These are phyloP conservation scores for Incurvaria masculella DNA, from an alignment of 2,888 invertebrate species.

Conservation along the genomic window DNA sequence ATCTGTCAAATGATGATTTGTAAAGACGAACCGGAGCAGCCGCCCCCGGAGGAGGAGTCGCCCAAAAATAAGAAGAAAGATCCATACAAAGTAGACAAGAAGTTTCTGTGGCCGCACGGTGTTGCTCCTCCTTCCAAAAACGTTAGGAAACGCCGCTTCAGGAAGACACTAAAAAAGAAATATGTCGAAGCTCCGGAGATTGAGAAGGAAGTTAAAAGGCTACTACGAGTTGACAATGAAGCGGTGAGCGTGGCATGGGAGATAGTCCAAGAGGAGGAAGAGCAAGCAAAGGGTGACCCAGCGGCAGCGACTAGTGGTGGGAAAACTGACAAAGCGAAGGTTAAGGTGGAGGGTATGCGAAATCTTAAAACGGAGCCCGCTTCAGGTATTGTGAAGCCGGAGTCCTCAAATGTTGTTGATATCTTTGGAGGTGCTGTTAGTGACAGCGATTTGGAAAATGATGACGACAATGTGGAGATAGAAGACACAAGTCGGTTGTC, in stretches of 20 bases:
- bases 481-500: slow-evolving; percentile 77
- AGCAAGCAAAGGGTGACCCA: slow-evolving; percentile 46
- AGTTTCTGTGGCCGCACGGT: slow-evolving; percentile 93
- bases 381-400: slow-evolving; percentile 20
- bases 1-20: slow-evolving; percentile 91
- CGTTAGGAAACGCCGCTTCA: slow-evolving; percentile 85
- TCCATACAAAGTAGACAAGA: slow-evolving; percentile 79
- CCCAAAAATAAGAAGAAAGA: slow-evolving; percentile 84
- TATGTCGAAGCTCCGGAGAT: slow-evolving; percentile 97
- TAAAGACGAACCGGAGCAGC: slow-evolving; percentile 81
- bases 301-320: slow-evolving; percentile 18
- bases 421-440: slow-evolving; percentile 93
- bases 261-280: slow-evolving; percentile 84
- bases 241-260: slow-evolving; percentile 88
- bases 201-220: slow-evolving; percentile 94
- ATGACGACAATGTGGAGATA: slow-evolving; percentile 76
- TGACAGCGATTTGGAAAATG: slow-evolving; percentile 73
- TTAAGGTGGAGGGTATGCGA: slow-evolving; percentile 29
- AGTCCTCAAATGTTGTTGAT: slow-evolving; percentile 55
- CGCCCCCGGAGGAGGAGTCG: slow-evolving; percentile 72
- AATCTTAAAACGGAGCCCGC: slow-evolving; percentile 6
- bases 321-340: slow-evolving; percentile 29
- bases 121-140: slow-evolving; percentile 96
- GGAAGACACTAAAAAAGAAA: slow-evolving; percentile 95
- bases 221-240: slow-evolving; percentile 89